Conservation (phyloP, 64 coral and sea anemone genomes). For the Pocillopora verrucosa region DNA sequence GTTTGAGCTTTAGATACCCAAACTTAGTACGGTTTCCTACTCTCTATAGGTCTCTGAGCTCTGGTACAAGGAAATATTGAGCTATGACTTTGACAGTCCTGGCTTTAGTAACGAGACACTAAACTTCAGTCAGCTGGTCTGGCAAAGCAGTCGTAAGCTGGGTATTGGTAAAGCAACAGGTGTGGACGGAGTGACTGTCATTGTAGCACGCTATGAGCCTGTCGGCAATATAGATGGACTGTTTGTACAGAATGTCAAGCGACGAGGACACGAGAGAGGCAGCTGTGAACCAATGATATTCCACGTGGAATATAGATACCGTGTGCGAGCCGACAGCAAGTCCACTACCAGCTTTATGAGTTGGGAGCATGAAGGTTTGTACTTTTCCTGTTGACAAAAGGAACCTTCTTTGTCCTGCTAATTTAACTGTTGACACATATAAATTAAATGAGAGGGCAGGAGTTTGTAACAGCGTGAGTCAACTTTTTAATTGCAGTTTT, state of each 20-base stretch:
- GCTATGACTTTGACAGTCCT: conserved; percentile 89
- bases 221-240: conserved; percentile 89
- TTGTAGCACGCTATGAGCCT: conserved; percentile 90
- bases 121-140: conserved; percentile 92
- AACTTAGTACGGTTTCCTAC: neutral
- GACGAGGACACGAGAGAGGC: conserved; percentile 64
- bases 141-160: conserved; percentile 66
- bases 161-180: conserved; percentile 77
- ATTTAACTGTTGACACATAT: too few species aligned
- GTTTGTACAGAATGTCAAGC: conserved; percentile 84
- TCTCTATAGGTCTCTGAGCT: conserved; percentile 61
- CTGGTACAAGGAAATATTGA: conserved; percentile 85
- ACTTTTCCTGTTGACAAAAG: neutral
- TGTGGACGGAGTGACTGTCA: conserved; percentile 67
- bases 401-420: too few species aligned
- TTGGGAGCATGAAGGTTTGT: conserved; percentile 85
- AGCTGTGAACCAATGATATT: conserved; percentile 60
- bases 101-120: conserved; percentile 82
- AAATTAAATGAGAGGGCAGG: too few species aligned
- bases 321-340: conserved; percentile 56
- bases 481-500: too few species aligned
- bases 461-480: too few species aligned
- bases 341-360: conserved; percentile 70
- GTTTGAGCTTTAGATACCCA: neutral
- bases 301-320: conserved; percentile 56